A percentile compares a stretch with the other conserved stretches of the same genome.
phyloP scores from a whole-genome alignment of 2,888 invertebrate species.

The Stenodema calcarata region DNA sequence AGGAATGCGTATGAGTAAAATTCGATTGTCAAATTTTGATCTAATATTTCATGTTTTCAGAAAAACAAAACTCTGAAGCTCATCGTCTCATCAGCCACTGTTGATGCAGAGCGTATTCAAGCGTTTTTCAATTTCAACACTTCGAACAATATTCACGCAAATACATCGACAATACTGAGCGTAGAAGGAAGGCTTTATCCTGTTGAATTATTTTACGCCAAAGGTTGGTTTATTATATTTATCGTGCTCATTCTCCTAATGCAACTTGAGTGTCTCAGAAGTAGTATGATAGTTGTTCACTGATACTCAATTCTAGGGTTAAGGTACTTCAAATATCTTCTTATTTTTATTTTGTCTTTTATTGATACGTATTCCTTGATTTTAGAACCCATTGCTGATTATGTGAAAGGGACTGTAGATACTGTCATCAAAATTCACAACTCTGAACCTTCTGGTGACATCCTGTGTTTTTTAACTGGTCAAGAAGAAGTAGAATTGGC shows the following conservation, averaged over 20 bases:
- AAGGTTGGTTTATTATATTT: constrained; percentile 64
- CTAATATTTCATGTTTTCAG: constrained; percentile 61
- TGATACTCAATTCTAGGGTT: background rate
- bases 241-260: background rate
- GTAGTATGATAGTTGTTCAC: too few relatives aligned
- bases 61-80: constrained; percentile 82
- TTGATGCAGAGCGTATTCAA: constrained; percentile 86
- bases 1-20: too few relatives aligned
- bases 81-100: constrained; percentile 92
- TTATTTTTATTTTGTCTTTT: too few relatives aligned
- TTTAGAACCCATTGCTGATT: constrained; percentile 88
- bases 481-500: constrained; percentile 91
- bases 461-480: constrained; percentile 91
- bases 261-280: too few relatives aligned
- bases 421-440: constrained; percentile 88
- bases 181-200: constrained; percentile 89
- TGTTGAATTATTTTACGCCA: constrained; percentile 82
- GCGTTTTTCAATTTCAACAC: constrained; percentile 76
- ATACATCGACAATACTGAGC: constrained; percentile 81
- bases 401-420: constrained; percentile 85
- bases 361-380: too few relatives aligned
- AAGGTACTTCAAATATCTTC: too few relatives aligned
- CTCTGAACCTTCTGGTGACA: constrained; percentile 81
- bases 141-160: constrained; percentile 63
- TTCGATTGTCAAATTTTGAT: too few relatives aligned